Evolutionary conservation across 1,140 invertebrate species (phyloP), one percentile per base, ranked within the genome.

Genomic region (Apis cerana): DNA sequence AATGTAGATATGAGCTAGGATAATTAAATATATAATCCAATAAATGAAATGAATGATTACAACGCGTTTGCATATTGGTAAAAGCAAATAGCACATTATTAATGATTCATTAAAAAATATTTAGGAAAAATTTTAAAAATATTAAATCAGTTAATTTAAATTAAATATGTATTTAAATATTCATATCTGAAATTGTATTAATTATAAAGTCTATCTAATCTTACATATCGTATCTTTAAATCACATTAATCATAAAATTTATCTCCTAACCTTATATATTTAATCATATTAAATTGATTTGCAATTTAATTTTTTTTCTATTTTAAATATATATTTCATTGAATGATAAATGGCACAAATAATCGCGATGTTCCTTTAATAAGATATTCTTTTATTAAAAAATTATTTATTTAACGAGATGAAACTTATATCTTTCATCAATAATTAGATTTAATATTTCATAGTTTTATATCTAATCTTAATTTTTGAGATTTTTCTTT

Each of bases 221-320:
- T 80, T 80, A 84, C 80, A 87, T 87, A 72, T 43, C 33, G 5
- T 43, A 43, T n/a, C 3, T 43, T 43, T 43, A 52, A 64, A 21
- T 58, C 27, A 11, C 33, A 8, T 43, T 17, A 71, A 27, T 62
- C 48, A 10, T 67, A 54, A 17, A 67, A 67, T 58, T 50, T 17
- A 64, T 72, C 58, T 23, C 10, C 13, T 52, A 19, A 64, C 52
- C 27, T 80, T 80, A 84, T 70, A 87, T 87, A 72, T 43, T 52
- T 58, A n/a, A 48, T 75, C 72, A 15, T 15, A 21, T 83, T 56
- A 82, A 61, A 48, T 19, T 52, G 23, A 54, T 48, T 43, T 58
- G 5, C 33, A 2, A 5, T 74, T 50, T 11, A 54, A 71, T 10
- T 1, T 13, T 54, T 13, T 23, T 62, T 68, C 43, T 62, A 62